phyloP scores from a whole-genome alignment of 1,140 invertebrate species.

The Plectrocnemia conspersa region DNA sequence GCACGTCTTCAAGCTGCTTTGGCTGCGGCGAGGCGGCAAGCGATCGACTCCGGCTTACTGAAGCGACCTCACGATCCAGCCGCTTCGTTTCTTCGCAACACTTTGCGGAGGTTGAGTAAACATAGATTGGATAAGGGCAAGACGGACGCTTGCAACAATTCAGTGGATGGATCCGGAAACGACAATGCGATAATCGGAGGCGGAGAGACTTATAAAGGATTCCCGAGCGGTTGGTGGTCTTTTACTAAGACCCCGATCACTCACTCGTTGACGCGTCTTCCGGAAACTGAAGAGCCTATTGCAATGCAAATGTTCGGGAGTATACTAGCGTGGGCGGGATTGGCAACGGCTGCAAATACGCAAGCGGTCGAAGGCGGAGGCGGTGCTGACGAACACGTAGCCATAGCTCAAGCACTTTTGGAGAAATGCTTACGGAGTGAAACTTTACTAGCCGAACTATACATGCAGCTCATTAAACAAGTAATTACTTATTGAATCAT shows the following conservation, averaged over 20 bases:
- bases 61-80: slow-evolving; percentile 74
- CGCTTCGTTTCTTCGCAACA: slow-evolving; percentile 79
- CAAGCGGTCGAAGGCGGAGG: slow-evolving; percentile 39
- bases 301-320: slow-evolving; percentile 75
- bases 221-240: slow-evolving; percentile 76
- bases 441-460: slow-evolving; percentile 82
- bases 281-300: slow-evolving; percentile 82
- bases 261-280: slow-evolving; percentile 76
- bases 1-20: slow-evolving; percentile 43
- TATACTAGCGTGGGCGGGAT: slow-evolving; percentile 75
- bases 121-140: slow-evolving; percentile 81
- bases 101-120: slow-evolving; percentile 80
- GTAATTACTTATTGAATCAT: slow-evolving; percentile 33
- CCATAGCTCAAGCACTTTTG: slow-evolving; percentile 81
- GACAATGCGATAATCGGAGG: slow-evolving; percentile 1
- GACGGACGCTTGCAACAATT: slow-evolving; percentile 65
- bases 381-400: slow-evolving; percentile 81
- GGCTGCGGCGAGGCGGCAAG: slow-evolving; percentile 67
- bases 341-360: slow-evolving; percentile 48
- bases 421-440: slow-evolving; percentile 88
- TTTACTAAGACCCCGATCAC: slow-evolving; percentile 75
- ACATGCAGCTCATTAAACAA: slow-evolving; percentile 85
- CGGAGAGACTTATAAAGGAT: slow-evolving; percentile 83
- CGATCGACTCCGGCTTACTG: slow-evolving; percentile 80
- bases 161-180: slow-evolving; percentile 46